Evolutionary conservation across 1,140 invertebrate species (phyloP), one percentile per base, ranked within the genome.

Genomic region (Aporrectodea caliginosa): DNA sequence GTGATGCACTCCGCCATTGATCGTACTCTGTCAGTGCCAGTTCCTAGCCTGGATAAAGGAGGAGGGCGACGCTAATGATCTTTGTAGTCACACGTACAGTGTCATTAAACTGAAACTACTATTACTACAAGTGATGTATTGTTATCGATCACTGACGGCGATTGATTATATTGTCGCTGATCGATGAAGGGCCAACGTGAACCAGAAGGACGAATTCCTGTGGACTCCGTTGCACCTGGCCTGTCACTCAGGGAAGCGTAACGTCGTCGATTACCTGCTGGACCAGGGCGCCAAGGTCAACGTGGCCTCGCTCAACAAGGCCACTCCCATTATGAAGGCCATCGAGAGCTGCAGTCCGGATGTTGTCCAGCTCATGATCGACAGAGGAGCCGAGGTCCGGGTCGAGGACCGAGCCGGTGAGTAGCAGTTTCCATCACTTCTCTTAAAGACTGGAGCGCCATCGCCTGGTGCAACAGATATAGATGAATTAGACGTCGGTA

Each of bases 171-270:
- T 58, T 6, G 22, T 58, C 22, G 43, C 43, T n/a, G n/a, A n/a
- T n/a, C n/a, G n/a, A n/a, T n/a, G n/a, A 27, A 76, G 95, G 70
- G 97, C 97, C 69, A 96, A 95, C 70, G 93, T 94, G 33, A 93
- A 98, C 90, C 94, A 95, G 35, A 92, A 93, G 35, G 97, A 97
- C 35, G 98, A 99, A 90, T 99, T 99, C 89, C 97, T 97, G 16
- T 97, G 99, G 86, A 99, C 97, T 0, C 95, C 98, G 16, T 90
- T 99, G 0, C 98, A 99, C 87, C 98, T 99, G 86, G 96, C 98
- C 0, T 96, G 97, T 1, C 93, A 96, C 78, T 99, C 99, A 89
- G 99, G 99, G 88, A 96, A 98, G 90, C 92, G 93, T 90, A 88
- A 90, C 79, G 90, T 90, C 81, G 96, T 97, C 2, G 94, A 94